Evolutionary conservation across 1,140 invertebrate genomes (phyloP), one percentile per base, ranked within the genome.

Genomic region (Goniozus legneri): DNA sequence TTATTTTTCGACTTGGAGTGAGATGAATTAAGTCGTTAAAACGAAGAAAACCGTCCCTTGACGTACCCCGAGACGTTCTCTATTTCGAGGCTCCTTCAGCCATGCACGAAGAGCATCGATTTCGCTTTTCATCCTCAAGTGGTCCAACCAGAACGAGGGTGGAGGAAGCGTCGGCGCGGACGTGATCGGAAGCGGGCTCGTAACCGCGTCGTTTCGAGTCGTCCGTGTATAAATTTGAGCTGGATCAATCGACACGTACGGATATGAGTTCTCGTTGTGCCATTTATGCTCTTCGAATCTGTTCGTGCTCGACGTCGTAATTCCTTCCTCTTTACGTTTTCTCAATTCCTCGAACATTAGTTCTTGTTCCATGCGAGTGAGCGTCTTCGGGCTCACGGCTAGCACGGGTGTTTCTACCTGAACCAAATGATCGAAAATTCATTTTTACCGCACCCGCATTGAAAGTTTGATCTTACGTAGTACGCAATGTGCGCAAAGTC

Each of bases 21-120:
- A n/a, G n/a, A n/a, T n/a, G n/a, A n/a, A n/a, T n/a, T n/a, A n/a
- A n/a, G n/a, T n/a, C n/a, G n/a, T n/a, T n/a, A n/a, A n/a, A n/a
- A n/a, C n/a, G n/a, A n/a, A n/a, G n/a, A n/a, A n/a, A n/a, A n/a
- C n/a, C n/a, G n/a, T n/a, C n/a, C n/a, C n/a, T n/a, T n/a, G n/a
- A n/a, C n/a, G n/a, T n/a, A n/a, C n/a, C n/a, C n/a, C n/a, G n/a
- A n/a, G n/a, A n/a, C n/a, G n/a, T n/a, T n/a, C n/a, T n/a, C n/a
- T n/a, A n/a, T n/a, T n/a, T n/a, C n/a, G n/a, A n/a, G 61, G 44
- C 10, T 52, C 48, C 19, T 54, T 40, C 1, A 60, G 35, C 61
- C 61, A 64, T 15, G 46, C 43, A 33, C 50, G 50, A 24, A 61
- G 33, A 21, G 52, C 38, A 8, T 57, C 48, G 3, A 50, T 15